Evolutionary conservation across 2,113 vertebrate genomes (phyloP), one percentile per base, ranked within the genome.

Genomic region (Ciconia boyciana): DNA sequence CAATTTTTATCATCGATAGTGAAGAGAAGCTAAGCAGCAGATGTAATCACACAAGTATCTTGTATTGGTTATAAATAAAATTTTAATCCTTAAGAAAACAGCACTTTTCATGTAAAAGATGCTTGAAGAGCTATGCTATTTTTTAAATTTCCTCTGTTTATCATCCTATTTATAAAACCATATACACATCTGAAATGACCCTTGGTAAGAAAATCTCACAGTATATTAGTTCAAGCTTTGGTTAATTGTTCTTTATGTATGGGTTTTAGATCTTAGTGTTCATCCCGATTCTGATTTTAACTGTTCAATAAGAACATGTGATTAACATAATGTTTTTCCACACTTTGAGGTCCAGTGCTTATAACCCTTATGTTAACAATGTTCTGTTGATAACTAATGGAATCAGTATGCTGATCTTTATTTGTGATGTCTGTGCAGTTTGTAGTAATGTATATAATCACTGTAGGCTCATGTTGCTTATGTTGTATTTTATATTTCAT

Each of bases 61-160:
- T 68, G 12, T 84, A 82, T 71, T 84, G 39, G 84, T 71, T 91
- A 79, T 87, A 87, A 83, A 93, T 80, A 76, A 89, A 89, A 87
- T 41, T 54, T 68, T 69, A 60, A 91, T 94, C 34, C 71, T 92
- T 94, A 87, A 83, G 86, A 72, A 41, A 62, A 69, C 52, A n/a
- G 19, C 8, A 34, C 49, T 89, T 93, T 46, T 75, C 43, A 16
- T 43, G n/a, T 84, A 41, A 68, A 93, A 94, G 54, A 49, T 52
- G 26, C 32, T 84, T 71, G n/a, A 89, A 82, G 61, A 82, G 9
- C 60, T 41, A 36, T 21, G 26, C 25, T 87, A 31, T 78, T 90
- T 92, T 68, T 55, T 7, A 9, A 48, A 25, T 68, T 81, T 88
- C 25, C 19, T 87, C 52, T 32, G 16, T 92, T 84, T 76, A 82